These are phyloP conservation scores for Euwallacea fornicatus DNA, from an alignment of 1,140 invertebrate species.

Conservation along the genomic window DNA sequence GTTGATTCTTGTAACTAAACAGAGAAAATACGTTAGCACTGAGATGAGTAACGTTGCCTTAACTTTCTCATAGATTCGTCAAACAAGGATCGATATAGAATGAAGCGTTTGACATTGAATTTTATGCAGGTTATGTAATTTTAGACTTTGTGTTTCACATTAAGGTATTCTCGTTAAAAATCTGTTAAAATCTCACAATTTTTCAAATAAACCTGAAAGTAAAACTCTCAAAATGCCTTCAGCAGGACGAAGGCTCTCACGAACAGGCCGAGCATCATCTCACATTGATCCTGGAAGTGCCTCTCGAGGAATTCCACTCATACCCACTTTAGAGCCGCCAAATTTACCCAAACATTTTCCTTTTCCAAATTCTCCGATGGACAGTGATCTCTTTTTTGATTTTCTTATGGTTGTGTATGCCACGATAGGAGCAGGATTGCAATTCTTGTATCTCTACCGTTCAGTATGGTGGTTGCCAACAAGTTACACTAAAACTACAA, in stretches of 20 bases:
- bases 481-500: conserved; percentile 82
- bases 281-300: conserved; percentile 9
- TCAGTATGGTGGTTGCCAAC: conserved; percentile 97
- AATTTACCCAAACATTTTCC: conserved; percentile 76
- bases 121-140: too few species aligned
- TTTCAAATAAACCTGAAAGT: too few species aligned
- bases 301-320: conserved; percentile 33
- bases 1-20: too few species aligned
- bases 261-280: conserved; percentile 3
- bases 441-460: conserved; percentile 93
- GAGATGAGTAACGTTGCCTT: too few species aligned
- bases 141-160: too few species aligned
- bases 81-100: too few species aligned
- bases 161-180: too few species aligned
- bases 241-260: conserved; percentile 20
- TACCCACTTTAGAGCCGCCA: conserved; percentile 47
- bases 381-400: conserved; percentile 84
- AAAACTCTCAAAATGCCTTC: conserved; percentile 18
- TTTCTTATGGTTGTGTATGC: conserved; percentile 81
- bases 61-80: too few species aligned
- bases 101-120: too few species aligned
- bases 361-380: conserved; percentile 81
- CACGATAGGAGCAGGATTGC: conserved; percentile 71
- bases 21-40: too few species aligned
- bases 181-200: too few species aligned